Base-by-base conservation (phyloP, 1,140 invertebrate genomes). In the Cotesia typhae region DNA sequence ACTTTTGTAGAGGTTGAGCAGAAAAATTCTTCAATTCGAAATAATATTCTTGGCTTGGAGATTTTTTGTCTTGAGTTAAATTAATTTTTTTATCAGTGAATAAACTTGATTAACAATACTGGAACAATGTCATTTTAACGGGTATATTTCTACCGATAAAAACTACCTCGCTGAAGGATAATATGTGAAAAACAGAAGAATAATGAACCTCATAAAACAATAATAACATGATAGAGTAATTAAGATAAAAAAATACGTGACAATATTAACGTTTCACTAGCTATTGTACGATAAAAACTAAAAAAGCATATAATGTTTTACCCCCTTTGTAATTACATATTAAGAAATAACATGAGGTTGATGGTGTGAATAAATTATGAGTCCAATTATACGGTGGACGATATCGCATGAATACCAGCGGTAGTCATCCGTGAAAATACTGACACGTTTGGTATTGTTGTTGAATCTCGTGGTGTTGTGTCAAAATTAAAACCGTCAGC, bases 321-420 rank as follows among this genome's bases (percentile, higher is more conserved):
- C 41, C 52, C 38, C 47, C 64, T 41, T 51, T 67, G 67, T 80
- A 81, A 80, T 80, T 80, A 74, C 74, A 74, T 79, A 70, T 70
- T 69, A 81, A 81, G 79, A 73, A 79, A 79, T 74, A 73, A 55
- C 73, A 75, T 78, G 73, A 72, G 38, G 37, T 47, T 67, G 20
- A 53, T 53, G 57, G 41, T 70, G 66, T 36, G 74, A 70, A 77
- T 79, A 80, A 81, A 78, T 81, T 80, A 81, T 74, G 76, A 53
- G 74, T 78, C 70, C 79, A 81, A 82, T 82, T 81, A 80, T 65
- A 65, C 63, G 36, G 35, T 20, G 63, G 63, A 65, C 37, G 38
- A 65, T 65, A 65, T 47, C 38, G 17, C 66, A 67, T 36, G 38
- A 65, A 28, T 37, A 9, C 28, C n/a, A 12, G 9, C 0, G 28